Percentiles rank a stretch among this genome's conserved stretches.
These are phyloP conservation scores for Tragelaphus scriptus DNA, from an alignment of 2,113 vertebrate species.

Conservation along the genomic window DNA sequence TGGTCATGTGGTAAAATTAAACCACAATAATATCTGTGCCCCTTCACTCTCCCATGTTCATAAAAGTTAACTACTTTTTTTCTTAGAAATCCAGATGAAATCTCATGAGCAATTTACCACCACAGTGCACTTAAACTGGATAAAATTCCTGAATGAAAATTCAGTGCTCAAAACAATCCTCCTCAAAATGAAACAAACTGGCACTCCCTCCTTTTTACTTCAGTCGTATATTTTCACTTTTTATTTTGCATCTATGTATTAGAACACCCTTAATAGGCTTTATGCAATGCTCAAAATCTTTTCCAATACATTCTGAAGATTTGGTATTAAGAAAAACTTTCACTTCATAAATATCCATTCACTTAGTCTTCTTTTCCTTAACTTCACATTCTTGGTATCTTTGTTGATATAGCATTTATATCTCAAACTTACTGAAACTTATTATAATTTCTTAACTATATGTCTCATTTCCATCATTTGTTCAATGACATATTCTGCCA, in stretches of 20 bases:
- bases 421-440: background rate
- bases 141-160: background rate
- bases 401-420: background rate
- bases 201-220: background rate
- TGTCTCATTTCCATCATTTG: background rate
- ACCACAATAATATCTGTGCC: background rate
- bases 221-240: background rate
- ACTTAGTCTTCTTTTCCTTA: background rate
- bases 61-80: constrained; percentile 23
- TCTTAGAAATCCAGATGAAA: background rate
- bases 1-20: constrained; percentile 23
- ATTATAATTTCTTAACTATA: background rate
- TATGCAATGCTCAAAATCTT: background rate
- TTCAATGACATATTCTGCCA: background rate
- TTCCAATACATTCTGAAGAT: background rate
- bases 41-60: background rate
- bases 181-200: background rate
- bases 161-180: background rate
- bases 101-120: background rate
- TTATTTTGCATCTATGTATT: background rate
- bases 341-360: background rate
- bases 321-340: background rate
- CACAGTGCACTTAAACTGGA: background rate
- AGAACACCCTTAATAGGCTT: background rate
- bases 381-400: background rate